Evolutionary conservation across 1,140 invertebrate species (phyloP), one percentile per base, ranked within the genome.

Genomic region (Achatina immaculata): DNA sequence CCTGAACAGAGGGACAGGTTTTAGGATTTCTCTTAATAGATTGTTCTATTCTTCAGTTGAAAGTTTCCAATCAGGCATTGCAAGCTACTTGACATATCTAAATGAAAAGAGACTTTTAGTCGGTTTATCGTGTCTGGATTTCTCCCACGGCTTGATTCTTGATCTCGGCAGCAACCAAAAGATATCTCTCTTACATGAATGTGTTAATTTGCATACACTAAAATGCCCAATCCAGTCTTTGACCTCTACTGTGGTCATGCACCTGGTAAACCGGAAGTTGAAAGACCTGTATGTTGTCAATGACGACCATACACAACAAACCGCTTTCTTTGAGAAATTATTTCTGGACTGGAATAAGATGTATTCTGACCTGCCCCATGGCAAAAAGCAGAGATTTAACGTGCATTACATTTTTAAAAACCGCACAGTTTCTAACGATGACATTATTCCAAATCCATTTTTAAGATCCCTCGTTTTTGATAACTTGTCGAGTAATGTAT

Each of bases 321-420:
- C 74, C 0, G 42, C 38, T 31, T 76, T 62, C 55, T 0, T 36
- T 14, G 74, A 76, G 40, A 76, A 62, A 62, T 3, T 58, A 1
- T 28, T 34, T 6, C 34, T 76, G 16, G 74, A 76, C 28, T 76
- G 74, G 74, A 31, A 62, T 34, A 40, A 19, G 62, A n/a, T 76
- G 16, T 40, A 43, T n/a, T 36, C 16, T 45, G 74, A 40, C 6
- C 31, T 74, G n/a, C 48, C 43, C 1, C 1, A 7, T 14, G 31
- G 21, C 19, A 45, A 74, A 31, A 48, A 36, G 14, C 28, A 16
- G 14, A 42, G 1, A 7, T 40, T 58, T n/a, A 65, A 76, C 14
- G 74, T 76, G 1, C 74, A 76, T 36, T 76, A 76, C 55, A 76
- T 76, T 38, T 76, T 76, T 36, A 58, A 43, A 38, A 76, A 76